Evolutionary conservation across 2,888 invertebrate genomes (phyloP).

Genomic region (Lasioglossum lativentre): DNA sequence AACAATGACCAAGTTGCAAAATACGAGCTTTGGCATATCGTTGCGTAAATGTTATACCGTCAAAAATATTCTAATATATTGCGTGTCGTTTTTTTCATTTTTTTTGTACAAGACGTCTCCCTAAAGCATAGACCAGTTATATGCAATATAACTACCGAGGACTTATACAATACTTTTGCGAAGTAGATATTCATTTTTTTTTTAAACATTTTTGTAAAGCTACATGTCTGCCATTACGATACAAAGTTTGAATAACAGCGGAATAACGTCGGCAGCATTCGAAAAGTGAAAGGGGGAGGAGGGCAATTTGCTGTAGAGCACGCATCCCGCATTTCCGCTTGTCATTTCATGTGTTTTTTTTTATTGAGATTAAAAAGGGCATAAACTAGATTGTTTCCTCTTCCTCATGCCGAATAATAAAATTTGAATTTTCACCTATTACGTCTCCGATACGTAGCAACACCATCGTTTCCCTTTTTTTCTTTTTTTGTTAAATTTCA

Average conservation of each 20-base stretch:
- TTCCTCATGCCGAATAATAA: constrained; percentile 35
- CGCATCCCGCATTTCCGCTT: constrained; percentile 28
- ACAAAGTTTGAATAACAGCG: constrained; percentile 58
- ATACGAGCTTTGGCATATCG: constrained; percentile 71
- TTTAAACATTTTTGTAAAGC: constrained; percentile 54
- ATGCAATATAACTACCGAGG: constrained; percentile 58
- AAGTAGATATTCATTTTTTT: constrained; percentile 50
- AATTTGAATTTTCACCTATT: constrained; percentile 41
- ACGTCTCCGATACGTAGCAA: constrained; percentile 27
- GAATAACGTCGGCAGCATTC: constrained; percentile 60
- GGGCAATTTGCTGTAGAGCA: constrained; percentile 43
- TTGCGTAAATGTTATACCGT: constrained; percentile 68
- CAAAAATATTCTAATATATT: constrained; percentile 61
- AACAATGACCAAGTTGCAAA: constrained; percentile 66
- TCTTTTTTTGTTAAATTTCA: constrained; percentile 27
- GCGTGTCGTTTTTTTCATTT: constrained; percentile 31
- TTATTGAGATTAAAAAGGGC: constrained; percentile 41
- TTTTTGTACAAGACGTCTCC: constrained; percentile 64
- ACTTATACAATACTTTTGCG: constrained; percentile 57
- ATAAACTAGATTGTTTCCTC: constrained; percentile 35
- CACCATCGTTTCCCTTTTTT: constrained; percentile 29
- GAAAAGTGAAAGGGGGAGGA: constrained; percentile 50
- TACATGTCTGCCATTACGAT: constrained; percentile 55
- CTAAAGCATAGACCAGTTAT: constrained; percentile 54
- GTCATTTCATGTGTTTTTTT: constrained; percentile 25